These are phyloP conservation scores for Conopomorpha cramerella DNA, from an alignment of 1,140 invertebrate species.

Conservation along the genomic window DNA sequence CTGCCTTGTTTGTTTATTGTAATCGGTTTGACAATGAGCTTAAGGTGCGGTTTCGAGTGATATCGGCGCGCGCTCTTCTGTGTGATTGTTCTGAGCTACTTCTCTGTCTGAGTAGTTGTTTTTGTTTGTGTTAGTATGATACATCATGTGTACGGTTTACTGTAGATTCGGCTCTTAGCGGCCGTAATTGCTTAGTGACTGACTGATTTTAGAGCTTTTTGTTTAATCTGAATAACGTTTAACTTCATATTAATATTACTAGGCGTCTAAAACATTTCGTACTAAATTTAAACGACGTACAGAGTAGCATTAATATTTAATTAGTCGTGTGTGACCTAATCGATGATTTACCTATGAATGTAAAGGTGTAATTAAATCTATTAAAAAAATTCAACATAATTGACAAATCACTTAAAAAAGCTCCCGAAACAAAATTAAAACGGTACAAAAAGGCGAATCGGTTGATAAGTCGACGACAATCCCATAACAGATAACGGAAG, in stretches of 20 bases:
- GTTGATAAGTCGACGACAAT: constrained; percentile 34
- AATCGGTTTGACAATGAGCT: constrained; percentile 60
- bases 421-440: constrained; percentile 3
- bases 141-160: constrained; percentile 53
- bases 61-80: constrained; percentile 38
- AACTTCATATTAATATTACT: too few relatives aligned
- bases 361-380: too few relatives aligned
- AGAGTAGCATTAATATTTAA: too few relatives aligned
- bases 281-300: too few relatives aligned
- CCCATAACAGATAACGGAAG: constrained; percentile 47
- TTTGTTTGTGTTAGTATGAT: constrained; percentile 52
- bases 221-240: too few relatives aligned
- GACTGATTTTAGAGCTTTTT: constrained; percentile 36
- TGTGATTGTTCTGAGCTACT: constrained; percentile 49
- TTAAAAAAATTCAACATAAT: too few relatives aligned
- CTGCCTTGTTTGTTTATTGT: constrained; percentile 60
- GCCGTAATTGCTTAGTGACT: constrained; percentile 49
- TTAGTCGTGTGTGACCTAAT: too few relatives aligned
- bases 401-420: constrained; percentile 6
- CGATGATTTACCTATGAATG: too few relatives aligned
- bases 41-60: constrained; percentile 60
- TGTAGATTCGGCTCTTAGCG: constrained; percentile 54
- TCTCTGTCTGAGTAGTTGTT: constrained; percentile 9
- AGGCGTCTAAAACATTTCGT: too few relatives aligned
- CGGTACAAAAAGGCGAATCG: constrained; percentile 2